phyloP scores from a whole-genome alignment of 2,888 invertebrate species.

The Orthosia gothica region DNA sequence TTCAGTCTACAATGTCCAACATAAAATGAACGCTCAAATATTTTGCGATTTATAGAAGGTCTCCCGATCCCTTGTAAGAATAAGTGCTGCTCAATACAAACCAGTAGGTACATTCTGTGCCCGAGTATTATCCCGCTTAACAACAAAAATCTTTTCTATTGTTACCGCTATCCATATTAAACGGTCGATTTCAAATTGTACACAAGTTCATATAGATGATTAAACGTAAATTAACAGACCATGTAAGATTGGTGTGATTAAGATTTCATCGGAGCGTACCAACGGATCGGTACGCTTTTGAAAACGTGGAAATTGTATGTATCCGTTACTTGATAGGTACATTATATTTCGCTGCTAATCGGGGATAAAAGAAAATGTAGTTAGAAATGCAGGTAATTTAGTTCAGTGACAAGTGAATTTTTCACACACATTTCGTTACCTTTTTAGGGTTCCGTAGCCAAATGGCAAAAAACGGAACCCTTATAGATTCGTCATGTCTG shows the following conservation, averaged over 20 bases:
- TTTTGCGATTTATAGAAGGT: not conserved
- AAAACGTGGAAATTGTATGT: conserved; percentile 33
- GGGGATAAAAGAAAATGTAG: not conserved
- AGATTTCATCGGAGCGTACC: conserved; percentile 60
- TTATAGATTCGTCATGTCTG: too few relatives aligned
- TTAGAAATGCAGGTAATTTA: not conserved
- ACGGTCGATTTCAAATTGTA: conserved; percentile 27
- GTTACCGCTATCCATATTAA: conserved; percentile 7
- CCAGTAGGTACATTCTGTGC: too few relatives aligned
- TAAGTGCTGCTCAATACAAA: not conserved
- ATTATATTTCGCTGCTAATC: conserved; percentile 9
- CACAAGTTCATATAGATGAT: conserved; percentile 56
- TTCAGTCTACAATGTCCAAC: not conserved
- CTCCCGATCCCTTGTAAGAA: not conserved
- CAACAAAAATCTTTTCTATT: conserved; percentile 7
- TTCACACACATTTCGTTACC: not conserved
- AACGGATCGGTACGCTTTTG: conserved; percentile 49
- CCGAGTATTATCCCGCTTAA: not conserved
- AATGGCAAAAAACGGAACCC: too few relatives aligned
- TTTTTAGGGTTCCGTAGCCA: too few relatives aligned
- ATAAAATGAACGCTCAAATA: not conserved
- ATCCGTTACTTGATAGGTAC: conserved; percentile 42
- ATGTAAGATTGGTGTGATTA: conserved; percentile 66
- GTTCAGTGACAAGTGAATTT: not conserved
- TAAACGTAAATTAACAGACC: conserved; percentile 68